A percentile compares a stretch with the other conserved stretches of the same genome.
These are phyloP conservation scores for Thunnus maccoyii DNA, from an alignment of 2,113 vertebrate species.

Conservation along the genomic window DNA sequence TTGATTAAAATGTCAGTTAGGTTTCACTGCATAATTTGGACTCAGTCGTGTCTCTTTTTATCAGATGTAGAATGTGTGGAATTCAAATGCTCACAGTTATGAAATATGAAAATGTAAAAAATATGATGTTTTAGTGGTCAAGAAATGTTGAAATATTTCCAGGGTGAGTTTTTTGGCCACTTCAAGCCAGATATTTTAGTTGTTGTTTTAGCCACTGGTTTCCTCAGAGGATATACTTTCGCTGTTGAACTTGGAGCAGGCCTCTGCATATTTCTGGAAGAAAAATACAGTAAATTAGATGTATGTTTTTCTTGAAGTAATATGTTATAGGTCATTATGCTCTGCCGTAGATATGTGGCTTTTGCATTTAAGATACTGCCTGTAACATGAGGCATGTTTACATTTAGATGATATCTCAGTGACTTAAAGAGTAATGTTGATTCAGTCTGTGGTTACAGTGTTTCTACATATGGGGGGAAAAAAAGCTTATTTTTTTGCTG, in stretches of 20 bases:
- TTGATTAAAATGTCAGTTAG: slow-evolving; percentile 40
- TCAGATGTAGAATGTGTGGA: neutral
- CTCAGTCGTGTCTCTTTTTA: no score
- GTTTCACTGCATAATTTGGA: neutral
- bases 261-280: slow-evolving; percentile 56
- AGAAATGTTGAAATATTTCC: slow-evolving; percentile 40
- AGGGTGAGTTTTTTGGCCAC: slow-evolving; percentile 29
- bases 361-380: slow-evolving; percentile 33
- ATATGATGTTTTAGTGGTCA: neutral
- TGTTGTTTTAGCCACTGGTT: slow-evolving; percentile 58
- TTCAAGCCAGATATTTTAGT: slow-evolving; percentile 36
- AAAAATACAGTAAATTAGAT: slow-evolving; percentile 57
- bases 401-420: slow-evolving; percentile 31
- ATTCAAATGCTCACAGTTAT: slow-evolving; percentile 18
- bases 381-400: slow-evolving; percentile 46
- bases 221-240: slow-evolving; percentile 38
- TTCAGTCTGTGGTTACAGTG: neutral
- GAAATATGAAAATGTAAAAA: slow-evolving; percentile 30
- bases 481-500: neutral
- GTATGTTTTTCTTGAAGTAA: slow-evolving; percentile 48
- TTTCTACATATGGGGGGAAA: neutral
- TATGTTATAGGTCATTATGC: slow-evolving; percentile 2
- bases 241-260: slow-evolving; percentile 62
- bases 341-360: slow-evolving; percentile 22
- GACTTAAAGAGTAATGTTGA: slow-evolving; percentile 21